These are phyloP conservation scores for Meloidogyne chitwoodi DNA, from an alignment of 1,140 invertebrate species.

Conservation along the genomic window DNA sequence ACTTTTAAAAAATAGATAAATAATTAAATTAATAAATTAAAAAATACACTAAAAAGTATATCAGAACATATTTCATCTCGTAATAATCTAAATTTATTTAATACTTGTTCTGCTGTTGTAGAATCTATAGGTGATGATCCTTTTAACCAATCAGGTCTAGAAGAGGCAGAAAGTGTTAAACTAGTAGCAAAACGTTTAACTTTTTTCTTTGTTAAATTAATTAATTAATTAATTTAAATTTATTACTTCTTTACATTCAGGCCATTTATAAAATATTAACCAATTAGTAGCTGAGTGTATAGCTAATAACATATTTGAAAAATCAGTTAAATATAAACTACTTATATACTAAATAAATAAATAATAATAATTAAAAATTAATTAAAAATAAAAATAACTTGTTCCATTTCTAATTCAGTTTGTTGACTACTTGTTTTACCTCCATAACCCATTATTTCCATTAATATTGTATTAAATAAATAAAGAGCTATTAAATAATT, in stretches of 20 bases:
- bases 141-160: constrained; percentile 28
- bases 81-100: constrained; percentile 31
- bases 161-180: constrained; percentile 17
- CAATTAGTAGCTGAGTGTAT: constrained; percentile 50
- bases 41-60: constrained; percentile 28
- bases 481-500: no score
- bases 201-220: constrained; percentile 1
- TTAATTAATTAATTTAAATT: background rate
- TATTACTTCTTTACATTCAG: constrained; percentile 11
- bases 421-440: constrained; percentile 49
- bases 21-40: background rate
- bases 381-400: constrained; percentile 11
- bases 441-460: constrained; percentile 58
- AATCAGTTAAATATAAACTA: constrained; percentile 56
- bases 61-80: constrained; percentile 38
- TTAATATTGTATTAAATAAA: constrained; percentile 54
- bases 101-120: constrained; percentile 28
- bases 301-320: constrained; percentile 53
- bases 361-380: background rate
- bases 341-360: constrained; percentile 37
- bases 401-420: constrained; percentile 48
- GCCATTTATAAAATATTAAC: constrained; percentile 58
- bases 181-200: constrained; percentile 7
- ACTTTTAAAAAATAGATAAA: constrained; percentile 12
- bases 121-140: constrained; percentile 31